Conservation (phyloP, 2,113 vertebrate genomes). For the Takifugu bimaculatus region DNA sequence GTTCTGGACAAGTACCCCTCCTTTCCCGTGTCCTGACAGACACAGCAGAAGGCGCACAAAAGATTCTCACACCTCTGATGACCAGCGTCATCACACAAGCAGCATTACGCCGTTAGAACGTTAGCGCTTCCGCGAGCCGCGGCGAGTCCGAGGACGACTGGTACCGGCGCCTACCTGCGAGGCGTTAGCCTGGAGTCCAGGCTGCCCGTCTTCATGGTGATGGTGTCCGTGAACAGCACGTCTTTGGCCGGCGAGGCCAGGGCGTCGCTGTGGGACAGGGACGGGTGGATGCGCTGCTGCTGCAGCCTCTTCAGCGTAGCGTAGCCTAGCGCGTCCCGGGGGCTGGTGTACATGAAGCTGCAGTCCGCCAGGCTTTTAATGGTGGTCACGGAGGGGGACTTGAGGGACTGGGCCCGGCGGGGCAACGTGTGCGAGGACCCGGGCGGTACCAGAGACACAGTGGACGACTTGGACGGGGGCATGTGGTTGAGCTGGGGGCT, state of each 20-base stretch:
- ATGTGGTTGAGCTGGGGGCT: slow-evolving; percentile 84
- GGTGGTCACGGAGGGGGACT: slow-evolving; percentile 88
- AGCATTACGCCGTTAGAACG: neutral
- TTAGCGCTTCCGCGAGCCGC: no score
- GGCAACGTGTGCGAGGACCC: slow-evolving; percentile 97
- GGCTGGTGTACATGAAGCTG: slow-evolving; percentile 96
- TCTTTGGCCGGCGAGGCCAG: slow-evolving; percentile 96
- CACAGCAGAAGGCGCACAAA: slow-evolving; percentile 51
- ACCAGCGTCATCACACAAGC: slow-evolving; percentile 4
- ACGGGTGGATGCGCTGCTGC: slow-evolving; percentile 95
- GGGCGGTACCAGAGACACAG: slow-evolving; percentile 87
- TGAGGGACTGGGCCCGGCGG: slow-evolving; percentile 93
- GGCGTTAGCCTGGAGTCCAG: slow-evolving; percentile 93
- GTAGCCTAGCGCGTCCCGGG: slow-evolving; percentile 92
- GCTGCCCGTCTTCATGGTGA: slow-evolving; percentile 97
- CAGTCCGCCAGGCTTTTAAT: slow-evolving; percentile 95
- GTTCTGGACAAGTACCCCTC: slow-evolving; percentile 68
- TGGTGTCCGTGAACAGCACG: slow-evolving; percentile 95
- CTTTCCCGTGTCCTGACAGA: slow-evolving; percentile 71
- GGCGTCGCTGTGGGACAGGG: slow-evolving; percentile 94
- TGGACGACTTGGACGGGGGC: slow-evolving; percentile 87
- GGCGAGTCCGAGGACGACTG: neutral
- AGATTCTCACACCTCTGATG: slow-evolving; percentile 38
- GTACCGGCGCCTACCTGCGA: slow-evolving; percentile 79
- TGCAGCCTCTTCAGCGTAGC: slow-evolving; percentile 92